Conservation (phyloP, 2,888 invertebrate genomes). For the Steinernema hermaphroditum region DNA sequence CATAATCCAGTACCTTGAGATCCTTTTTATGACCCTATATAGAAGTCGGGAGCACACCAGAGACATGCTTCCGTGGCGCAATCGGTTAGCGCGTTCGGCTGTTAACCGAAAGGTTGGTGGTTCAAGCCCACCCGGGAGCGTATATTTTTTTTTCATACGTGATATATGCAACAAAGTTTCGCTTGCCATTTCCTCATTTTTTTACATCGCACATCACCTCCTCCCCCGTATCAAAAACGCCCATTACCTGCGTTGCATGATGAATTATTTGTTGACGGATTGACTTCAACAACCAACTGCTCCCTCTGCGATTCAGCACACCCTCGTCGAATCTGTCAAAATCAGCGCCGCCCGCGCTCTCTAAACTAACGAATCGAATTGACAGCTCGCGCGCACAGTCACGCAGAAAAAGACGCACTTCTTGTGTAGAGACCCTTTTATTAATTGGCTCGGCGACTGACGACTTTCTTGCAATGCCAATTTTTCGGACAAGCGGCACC, state of each 20-base stretch:
- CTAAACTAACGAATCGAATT: background rate
- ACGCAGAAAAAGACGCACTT: slow-evolving; percentile 12
- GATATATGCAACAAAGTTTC: too few species aligned
- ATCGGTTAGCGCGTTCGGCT: slow-evolving; percentile 64
- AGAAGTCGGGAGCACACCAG: too few species aligned
- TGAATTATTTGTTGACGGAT: background rate
- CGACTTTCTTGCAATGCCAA: background rate
- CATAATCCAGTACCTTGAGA: too few species aligned
- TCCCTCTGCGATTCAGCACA: background rate
- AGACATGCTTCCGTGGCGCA: slow-evolving; percentile 50
- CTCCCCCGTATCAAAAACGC: too few species aligned
- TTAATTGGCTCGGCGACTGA: background rate
- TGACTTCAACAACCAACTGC: background rate
- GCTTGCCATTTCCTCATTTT: too few species aligned
- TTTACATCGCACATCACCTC: too few species aligned
- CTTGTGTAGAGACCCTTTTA: background rate
- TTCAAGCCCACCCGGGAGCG: slow-evolving; percentile 24
- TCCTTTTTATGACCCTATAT: too few species aligned
- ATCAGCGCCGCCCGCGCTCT: background rate
- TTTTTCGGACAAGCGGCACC: background rate
- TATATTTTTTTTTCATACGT: too few species aligned
- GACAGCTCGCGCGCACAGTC: slow-evolving; percentile 5
- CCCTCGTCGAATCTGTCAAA: slow-evolving; percentile 6
- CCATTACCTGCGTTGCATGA: background rate
- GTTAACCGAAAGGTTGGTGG: slow-evolving; percentile 62